phyloP scores from a whole-genome alignment of 2,888 invertebrate species.

The Smittia sp. region DNA sequence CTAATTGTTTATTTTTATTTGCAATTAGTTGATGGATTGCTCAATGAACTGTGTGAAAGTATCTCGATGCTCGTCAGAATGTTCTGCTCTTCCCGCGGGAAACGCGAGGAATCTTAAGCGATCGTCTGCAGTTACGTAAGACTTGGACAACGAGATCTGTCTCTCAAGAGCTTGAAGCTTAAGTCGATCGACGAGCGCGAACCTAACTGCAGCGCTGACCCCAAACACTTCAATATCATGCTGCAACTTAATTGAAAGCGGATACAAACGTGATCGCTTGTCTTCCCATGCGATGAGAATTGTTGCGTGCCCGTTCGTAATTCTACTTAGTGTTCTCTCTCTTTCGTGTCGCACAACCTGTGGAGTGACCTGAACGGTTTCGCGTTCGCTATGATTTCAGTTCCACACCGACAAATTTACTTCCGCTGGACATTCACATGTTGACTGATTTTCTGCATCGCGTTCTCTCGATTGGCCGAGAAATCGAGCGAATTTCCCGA shows the following conservation, averaged over 20 bases:
- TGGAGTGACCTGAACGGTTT: conserved; percentile 28
- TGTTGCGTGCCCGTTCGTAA: conserved; percentile 27
- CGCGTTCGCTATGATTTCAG: not conserved
- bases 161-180: too few relatives aligned
- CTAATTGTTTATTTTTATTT: conserved; percentile 29
- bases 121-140: not conserved
- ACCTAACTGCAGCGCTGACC: too few relatives aligned
- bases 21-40: conserved; percentile 32
- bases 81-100: too few relatives aligned
- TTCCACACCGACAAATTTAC: conserved; percentile 16
- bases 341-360: conserved; percentile 30
- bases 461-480: not conserved
- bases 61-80: conserved; percentile 17
- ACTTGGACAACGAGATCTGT: too few relatives aligned
- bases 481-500: not conserved
- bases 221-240: not conserved
- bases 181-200: too few relatives aligned
- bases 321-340: not conserved
- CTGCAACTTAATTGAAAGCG: conserved; percentile 16
- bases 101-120: not conserved
- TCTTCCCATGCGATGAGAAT: conserved; percentile 28
- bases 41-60: conserved; percentile 36
- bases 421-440: not conserved
- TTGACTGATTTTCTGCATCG: not conserved
- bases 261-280: conserved; percentile 35